A percentile compares a stretch with the other conserved stretches of the same genome.
These are phyloP conservation scores for Upupa epops DNA, from an alignment of 2,113 vertebrate genomes.

Conservation along the genomic window DNA sequence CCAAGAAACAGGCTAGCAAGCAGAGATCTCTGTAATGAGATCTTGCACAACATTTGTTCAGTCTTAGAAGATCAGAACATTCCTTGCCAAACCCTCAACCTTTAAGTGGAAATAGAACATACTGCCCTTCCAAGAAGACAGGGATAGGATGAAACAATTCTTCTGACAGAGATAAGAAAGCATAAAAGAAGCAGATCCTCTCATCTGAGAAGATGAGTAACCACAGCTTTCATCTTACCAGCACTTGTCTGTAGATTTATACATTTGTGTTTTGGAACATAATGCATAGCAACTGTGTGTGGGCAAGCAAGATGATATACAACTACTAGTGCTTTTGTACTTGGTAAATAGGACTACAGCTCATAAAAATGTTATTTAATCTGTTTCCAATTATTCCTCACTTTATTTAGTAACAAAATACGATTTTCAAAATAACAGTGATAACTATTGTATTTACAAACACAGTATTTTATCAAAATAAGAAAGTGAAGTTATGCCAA, in stretches of 20 bases:
- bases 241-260: background rate
- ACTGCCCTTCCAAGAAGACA: background rate
- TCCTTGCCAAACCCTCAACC: conserved; percentile 29
- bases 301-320: background rate
- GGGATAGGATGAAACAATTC: background rate
- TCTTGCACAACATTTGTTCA: conserved; percentile 34
- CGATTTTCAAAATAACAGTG: background rate
- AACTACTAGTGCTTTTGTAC: background rate
- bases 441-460: background rate
- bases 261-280: background rate
- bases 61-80: background rate
- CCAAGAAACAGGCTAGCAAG: background rate
- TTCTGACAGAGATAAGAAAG: background rate
- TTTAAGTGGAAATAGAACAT: conserved; percentile 20
- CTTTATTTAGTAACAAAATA: background rate
- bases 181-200: background rate
- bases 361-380: background rate
- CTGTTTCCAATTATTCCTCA: background rate
- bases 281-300: conserved; percentile 15
- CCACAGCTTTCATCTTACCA: background rate
- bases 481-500: background rate
- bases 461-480: background rate
- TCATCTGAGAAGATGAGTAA: background rate
- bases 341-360: background rate
- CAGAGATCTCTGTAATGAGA: conserved; percentile 26